Conservation (phyloP, 2,113 vertebrate genomes). For the Odontophorus gujanensis region DNA sequence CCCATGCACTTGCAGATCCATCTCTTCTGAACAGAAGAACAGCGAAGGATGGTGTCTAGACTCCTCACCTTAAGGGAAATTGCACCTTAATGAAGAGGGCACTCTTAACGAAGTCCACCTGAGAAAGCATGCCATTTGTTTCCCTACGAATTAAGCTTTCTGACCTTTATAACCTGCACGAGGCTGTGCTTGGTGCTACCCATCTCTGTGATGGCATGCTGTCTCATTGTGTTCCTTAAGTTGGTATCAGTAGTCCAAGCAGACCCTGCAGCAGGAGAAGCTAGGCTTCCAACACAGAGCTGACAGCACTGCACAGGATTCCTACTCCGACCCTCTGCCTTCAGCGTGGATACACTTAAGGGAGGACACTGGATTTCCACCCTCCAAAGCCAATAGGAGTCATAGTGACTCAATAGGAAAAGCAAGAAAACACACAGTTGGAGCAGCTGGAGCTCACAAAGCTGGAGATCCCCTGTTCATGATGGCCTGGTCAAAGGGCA, state of each 20-base stretch:
- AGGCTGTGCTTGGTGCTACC: not conserved
- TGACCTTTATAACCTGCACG: not conserved
- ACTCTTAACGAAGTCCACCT: not conserved
- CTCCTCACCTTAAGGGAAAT: accelerated
- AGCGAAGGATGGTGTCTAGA: accelerated
- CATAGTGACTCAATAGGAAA: not conserved
- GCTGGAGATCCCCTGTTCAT: too few relatives aligned
- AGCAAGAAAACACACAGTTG: accelerated
- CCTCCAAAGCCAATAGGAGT: not conserved
- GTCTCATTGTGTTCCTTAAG: not conserved
- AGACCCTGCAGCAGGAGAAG: too few relatives aligned
- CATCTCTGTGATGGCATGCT: not conserved
- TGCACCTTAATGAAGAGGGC: not conserved
- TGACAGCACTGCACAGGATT: not conserved
- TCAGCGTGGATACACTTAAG: not conserved
- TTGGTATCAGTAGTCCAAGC: not conserved
- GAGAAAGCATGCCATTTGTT: not conserved
- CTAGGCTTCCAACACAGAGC: not conserved
- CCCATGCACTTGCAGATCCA: accelerated
- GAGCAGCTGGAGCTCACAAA: not conserved
- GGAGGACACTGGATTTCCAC: not conserved
- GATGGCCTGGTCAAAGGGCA: not conserved
- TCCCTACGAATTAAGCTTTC: not conserved
- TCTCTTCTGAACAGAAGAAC: not conserved
- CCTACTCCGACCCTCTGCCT: not conserved